Base-by-base conservation (phyloP, 2,797 vertebrate species). In the Scarus forsteni region DNA sequence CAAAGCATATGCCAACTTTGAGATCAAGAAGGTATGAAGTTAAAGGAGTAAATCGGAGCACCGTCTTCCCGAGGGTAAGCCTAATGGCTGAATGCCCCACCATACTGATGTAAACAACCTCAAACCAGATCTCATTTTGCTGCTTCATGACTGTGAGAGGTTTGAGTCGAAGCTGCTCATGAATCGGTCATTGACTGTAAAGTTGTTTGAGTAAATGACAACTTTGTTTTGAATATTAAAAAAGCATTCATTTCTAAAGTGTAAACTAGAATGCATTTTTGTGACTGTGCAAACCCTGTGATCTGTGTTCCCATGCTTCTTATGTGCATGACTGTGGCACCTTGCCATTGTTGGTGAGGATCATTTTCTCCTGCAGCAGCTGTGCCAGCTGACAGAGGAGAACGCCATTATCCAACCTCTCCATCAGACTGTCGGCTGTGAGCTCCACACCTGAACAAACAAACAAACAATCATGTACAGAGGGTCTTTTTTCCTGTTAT, bases 351-450 rank as follows among this genome's bases (percentile, higher is more conserved):
- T 50, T 90, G 66, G 52, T 61, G 34, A 84, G 70, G 80, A 94
- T 95, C 89, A 99, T 97, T 87, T 95, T 96, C 42, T 97, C 95
- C 87, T 99, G 98, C 51, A 99, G 87, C 63, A 93, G 93, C 74
- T 96, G 96, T 58, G 97, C 97, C 78, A 98, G 93, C 66, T 96
- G 95, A 91, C 98, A 99, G 66, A 99, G 96, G 79, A 99, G 87
- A 48, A 95, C 95, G 9, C 98, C 98, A n/a, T 96, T 98, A 91
- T 99, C 97, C 93, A 99, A 54, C 77, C 92, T 95, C 60, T 97
- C 97, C 95, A 99, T 96, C 85, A 99, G 95, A 42, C 89, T 95
- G 72, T 98, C 96, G 50, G 95, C 96, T 38, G 95, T 96, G 84
- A 99, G 94, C 79, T 95, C 95, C 85, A 93, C 93, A 77, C 95